Percentiles rank a stretch among this genome's conserved stretches.
Evolutionary conservation across 2,113 vertebrate species (phyloP).

Genomic region (Paramormyrops kingsleyae): DNA sequence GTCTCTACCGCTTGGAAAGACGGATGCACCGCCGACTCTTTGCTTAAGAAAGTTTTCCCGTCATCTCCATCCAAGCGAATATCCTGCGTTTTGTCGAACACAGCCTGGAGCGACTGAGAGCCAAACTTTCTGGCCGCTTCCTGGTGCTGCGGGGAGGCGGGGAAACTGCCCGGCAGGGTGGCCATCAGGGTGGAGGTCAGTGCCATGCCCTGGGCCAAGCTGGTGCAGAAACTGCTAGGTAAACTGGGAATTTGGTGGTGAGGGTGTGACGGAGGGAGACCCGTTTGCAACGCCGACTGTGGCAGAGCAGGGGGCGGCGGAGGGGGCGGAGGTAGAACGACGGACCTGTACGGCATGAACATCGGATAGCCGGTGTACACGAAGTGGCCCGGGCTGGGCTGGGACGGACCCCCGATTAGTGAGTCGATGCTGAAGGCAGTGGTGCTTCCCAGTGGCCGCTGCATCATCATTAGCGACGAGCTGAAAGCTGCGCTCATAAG

Average conservation of each 20-base stretch:
- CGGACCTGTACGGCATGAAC: slow-evolving; percentile 92
- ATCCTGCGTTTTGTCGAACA: slow-evolving; percentile 76
- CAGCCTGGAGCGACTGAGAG: slow-evolving; percentile 66
- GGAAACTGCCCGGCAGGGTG: slow-evolving; percentile 82
- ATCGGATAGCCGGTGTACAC: slow-evolving; percentile 91
- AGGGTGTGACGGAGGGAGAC: slow-evolving; percentile 67
- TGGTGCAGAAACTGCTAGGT: slow-evolving; percentile 83
- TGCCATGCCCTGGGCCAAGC: slow-evolving; percentile 86
- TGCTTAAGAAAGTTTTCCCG: slow-evolving; percentile 74
- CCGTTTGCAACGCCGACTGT: slow-evolving; percentile 62
- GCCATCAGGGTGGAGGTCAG: slow-evolving; percentile 94
- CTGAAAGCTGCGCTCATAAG: slow-evolving; percentile 82
- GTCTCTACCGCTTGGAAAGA: slow-evolving; percentile 75
- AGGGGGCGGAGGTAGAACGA: slow-evolving; percentile 84
- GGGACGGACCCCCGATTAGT: slow-evolving; percentile 83
- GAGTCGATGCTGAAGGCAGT: slow-evolving; percentile 95
- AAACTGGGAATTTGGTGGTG: slow-evolving; percentile 78
- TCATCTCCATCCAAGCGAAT: slow-evolving; percentile 72
- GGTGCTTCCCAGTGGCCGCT: slow-evolving; percentile 87
- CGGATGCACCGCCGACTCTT: slow-evolving; percentile 68
- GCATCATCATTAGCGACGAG: slow-evolving; percentile 87
- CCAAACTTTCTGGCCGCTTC: slow-evolving; percentile 81
- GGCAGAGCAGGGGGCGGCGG: slow-evolving; percentile 68
- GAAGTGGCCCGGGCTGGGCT: slow-evolving; percentile 82
- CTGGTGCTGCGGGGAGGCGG: slow-evolving; percentile 74